These are phyloP conservation scores for Timema cristinae DNA, from an alignment of 2,888 invertebrate species.

Conservation along the genomic window DNA sequence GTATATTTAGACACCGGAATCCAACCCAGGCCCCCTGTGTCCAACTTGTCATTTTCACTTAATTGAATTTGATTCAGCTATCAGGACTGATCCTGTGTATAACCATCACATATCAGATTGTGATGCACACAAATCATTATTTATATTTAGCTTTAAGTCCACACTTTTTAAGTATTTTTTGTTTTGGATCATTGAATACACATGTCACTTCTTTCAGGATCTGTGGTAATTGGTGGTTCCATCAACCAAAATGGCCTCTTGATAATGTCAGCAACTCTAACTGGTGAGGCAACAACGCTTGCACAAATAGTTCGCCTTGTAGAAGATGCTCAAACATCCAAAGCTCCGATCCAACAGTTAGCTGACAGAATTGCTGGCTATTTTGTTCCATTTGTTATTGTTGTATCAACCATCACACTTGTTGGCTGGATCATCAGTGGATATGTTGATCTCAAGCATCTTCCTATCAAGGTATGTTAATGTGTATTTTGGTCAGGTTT, in stretches of 20 bases:
- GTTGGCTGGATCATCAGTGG: conserved; percentile 87
- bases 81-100: no score
- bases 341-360: conserved; percentile 96
- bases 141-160: neutral
- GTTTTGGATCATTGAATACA: neutral
- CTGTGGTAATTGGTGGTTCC: conserved; percentile 91
- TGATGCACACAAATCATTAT: no score
- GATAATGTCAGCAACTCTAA: conserved; percentile 89
- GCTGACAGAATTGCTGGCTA: conserved; percentile 97
- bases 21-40: neutral
- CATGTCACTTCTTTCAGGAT: conserved; percentile 45
- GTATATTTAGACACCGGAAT: no score
- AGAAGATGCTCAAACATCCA: conserved; percentile 97
- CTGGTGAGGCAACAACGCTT: conserved; percentile 92
- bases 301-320: conserved; percentile 95
- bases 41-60: neutral
- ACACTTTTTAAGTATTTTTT: neutral
- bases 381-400: conserved; percentile 92
- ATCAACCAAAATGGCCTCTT: conserved; percentile 93
- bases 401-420: conserved; percentile 78
- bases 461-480: conserved; percentile 51
- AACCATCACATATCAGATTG: no score
- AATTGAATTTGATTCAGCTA: no score
- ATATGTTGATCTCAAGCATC: conserved; percentile 59
- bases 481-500: neutral